Base-by-base conservation (phyloP, 92 coral and sea anemone genomes). In the Hydrozoanthus gracilis region DNA sequence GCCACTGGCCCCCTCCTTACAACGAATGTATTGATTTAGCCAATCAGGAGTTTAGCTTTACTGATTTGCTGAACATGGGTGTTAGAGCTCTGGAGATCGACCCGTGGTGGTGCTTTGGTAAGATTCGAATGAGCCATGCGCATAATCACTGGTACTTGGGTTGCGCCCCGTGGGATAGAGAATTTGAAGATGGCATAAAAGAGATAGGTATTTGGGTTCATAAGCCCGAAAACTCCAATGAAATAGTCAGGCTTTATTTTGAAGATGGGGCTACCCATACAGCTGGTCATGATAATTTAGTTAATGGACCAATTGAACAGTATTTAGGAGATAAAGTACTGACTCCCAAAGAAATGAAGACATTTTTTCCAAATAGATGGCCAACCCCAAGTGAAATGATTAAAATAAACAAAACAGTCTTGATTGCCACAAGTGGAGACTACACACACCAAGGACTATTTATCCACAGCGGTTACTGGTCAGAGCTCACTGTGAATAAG, bases 61-160 rank as follows among this genome's bases (percentile, higher is more conserved):
- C 98, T 8, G 98, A 94, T 71, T 68, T 88, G 35, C 88, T 94
- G 9, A 77, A 94, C 90, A 92, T 94, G 98, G 98, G 98, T 9
- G 92, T 92, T 4, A 82, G 98, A 14, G 95, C 93, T 7, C 69
- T 94, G 50, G 98, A 94, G 55, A 87, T 94, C 20, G 98, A 94
- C 70, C 95, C 98, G 27, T 94, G 98, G 98, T 94, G 98, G 98
- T 94, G 98, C 62, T 94, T 94, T 61, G 95, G 90, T 17, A 92
- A 91, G 68, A 93, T 94, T 77, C 51, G 93, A n/a, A 92, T 94
- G 98, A 94, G 98, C 44, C 98, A 94, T 55, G 93, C 95, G 47
- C 83, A 92, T n/a, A 71, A 69, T 17, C 86, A 91, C 12, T 87
- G 92, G 44, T 94, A 91, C 77, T 60, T 86, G 13, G 98, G 98